These are phyloP conservation scores for Dicyrtomina minuta DNA, from an alignment of 2,888 invertebrate species.

Conservation along the genomic window DNA sequence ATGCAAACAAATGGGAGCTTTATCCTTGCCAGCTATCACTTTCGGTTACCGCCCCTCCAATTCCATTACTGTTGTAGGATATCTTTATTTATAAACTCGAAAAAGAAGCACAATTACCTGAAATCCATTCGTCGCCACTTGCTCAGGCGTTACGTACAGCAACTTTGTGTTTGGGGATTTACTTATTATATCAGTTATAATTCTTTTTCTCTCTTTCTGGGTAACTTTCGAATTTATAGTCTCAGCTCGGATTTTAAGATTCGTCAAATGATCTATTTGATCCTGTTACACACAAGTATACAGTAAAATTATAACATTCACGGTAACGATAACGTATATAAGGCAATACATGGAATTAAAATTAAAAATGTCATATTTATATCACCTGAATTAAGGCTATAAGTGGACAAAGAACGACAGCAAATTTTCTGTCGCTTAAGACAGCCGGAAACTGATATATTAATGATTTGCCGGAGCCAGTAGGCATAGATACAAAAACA, in stretches of 20 bases:
- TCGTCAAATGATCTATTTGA: conserved; percentile 83
- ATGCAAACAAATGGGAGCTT: no score
- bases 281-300: no score
- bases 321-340: no score
- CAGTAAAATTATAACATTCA: no score
- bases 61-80: no score
- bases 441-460: conserved; percentile 96
- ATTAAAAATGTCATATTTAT: no score
- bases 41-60: no score
- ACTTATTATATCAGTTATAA: conserved; percentile 74
- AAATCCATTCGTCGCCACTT: conserved; percentile 78
- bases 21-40: no score
- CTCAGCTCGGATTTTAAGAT: conserved; percentile 76
- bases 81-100: no score
- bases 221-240: conserved; percentile 91
- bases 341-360: no score
- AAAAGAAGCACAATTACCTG: no score
- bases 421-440: conserved; percentile 73
- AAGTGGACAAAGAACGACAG: conserved; percentile 93
- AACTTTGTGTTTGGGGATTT: conserved; percentile 76
- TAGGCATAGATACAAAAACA: conserved; percentile 97
- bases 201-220: conserved; percentile 71
- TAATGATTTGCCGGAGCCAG: conserved; percentile 95
- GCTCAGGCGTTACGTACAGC: conserved; percentile 95
- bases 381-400: conserved; percentile 84